A percentile compares a stretch with the other conserved stretches of the same genome.
phyloP scores from a whole-genome alignment of 2,113 vertebrate species.

The Carassius gibelio region DNA sequence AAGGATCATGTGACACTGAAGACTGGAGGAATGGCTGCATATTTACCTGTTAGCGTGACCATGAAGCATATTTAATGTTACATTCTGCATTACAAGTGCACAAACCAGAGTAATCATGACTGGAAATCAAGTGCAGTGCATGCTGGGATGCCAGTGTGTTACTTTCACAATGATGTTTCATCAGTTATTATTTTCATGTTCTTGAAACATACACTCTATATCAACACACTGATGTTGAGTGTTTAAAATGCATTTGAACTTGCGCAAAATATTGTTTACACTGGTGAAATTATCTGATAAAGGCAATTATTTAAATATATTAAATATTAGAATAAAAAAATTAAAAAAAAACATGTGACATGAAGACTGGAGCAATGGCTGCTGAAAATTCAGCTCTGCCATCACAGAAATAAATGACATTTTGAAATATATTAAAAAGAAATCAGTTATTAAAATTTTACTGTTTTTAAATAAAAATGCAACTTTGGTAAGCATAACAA shows the following conservation, averaged over 20 bases:
- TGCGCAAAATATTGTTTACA: conserved; percentile 60
- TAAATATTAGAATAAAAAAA: not conserved
- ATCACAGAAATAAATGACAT: not conserved
- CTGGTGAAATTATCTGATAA: conserved; percentile 73
- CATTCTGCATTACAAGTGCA: conserved; percentile 49
- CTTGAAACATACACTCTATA: conserved; percentile 49
- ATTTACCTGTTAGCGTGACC: not conserved
- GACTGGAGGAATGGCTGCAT: too few relatives aligned
- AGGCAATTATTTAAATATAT: not conserved
- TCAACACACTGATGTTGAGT: too few relatives aligned
- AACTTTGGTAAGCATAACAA: not conserved
- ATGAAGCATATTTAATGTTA: conserved; percentile 2
- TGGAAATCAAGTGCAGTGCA: conserved; percentile 65
- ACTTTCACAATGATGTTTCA: not conserved
- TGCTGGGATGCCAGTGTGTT: conserved; percentile 55
- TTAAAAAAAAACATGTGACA: not conserved
- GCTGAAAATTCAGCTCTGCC: not conserved
- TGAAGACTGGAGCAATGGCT: not conserved
- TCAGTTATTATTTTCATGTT: not conserved
- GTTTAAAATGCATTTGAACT: not conserved
- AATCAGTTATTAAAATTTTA: not conserved
- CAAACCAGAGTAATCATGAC: not conserved
- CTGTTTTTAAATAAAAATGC: not conserved
- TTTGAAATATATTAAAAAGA: not conserved
- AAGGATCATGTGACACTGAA: too few relatives aligned